Conservation (phyloP, 2,888 invertebrate genomes). For the Phasia obesa region DNA sequence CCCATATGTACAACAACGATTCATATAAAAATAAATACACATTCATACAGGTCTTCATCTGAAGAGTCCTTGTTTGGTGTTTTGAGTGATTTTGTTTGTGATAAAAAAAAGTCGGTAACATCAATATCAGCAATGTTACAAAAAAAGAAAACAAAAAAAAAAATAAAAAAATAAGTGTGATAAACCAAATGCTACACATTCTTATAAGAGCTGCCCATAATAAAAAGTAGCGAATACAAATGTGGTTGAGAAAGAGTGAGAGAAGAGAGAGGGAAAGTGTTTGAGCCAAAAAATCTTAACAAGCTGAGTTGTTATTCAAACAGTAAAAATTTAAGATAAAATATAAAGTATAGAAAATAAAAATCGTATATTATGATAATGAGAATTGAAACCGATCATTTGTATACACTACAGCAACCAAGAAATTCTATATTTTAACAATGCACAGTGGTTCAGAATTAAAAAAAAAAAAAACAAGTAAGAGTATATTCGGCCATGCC, state of each 20-base stretch:
- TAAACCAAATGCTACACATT: conserved; percentile 55
- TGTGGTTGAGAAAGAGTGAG: not conserved
- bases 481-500: too few species aligned
- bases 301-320: conserved; percentile 9
- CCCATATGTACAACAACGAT: not conserved
- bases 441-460: too few species aligned
- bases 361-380: not conserved
- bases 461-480: too few species aligned
- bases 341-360: too few species aligned
- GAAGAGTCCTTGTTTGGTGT: conserved; percentile 18
- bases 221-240: too few species aligned
- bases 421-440: too few species aligned
- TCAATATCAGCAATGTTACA: conserved; percentile 17
- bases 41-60: not conserved
- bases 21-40: not conserved
- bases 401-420: too few species aligned
- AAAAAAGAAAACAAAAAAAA: conserved; percentile 14
- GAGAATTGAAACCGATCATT: too few species aligned
- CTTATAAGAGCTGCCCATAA: not conserved
- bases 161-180: conserved; percentile 33
- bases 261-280: not conserved
- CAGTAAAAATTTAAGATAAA: not conserved
- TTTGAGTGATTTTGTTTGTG: conserved; percentile 1
- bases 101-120: conserved; percentile 21
- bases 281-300: conserved; percentile 22